Evolutionary conservation across 2,113 vertebrate species (phyloP), one percentile per base, ranked within the genome.

Genomic region (Saimiri boliviensis): DNA sequence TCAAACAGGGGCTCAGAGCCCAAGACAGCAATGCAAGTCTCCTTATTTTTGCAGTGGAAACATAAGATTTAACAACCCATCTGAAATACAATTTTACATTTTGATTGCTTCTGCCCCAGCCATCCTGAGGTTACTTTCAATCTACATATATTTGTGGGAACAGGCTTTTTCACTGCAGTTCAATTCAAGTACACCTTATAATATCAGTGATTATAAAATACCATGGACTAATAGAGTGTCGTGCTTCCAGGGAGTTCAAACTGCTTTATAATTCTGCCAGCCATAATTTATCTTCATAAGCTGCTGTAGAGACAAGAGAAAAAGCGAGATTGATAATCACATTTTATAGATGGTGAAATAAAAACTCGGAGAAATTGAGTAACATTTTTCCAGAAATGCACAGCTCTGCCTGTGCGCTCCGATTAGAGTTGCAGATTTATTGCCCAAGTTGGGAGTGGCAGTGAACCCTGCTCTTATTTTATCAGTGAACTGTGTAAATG

Each of bases 61-160:
- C 96, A n/a, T 71, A 80, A 92, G 98, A 95, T 96, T 95, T 96
- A 96, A 97, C 96, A 94, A 35, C 91, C 88, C 79, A 40, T 97
- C 96, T 94, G 95, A 96, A 97, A 98, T 80, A 82, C 97, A 88
- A 30, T 97, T 97, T 97, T 95, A 92, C 92, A 96, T 95, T 96
- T 96, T 97, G 96, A 98, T 97, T 96, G 97, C 94, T 96, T 97
- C 91, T 97, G 96, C 95, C 97, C 96, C 80, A 89, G 49, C 90
- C 90, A 87, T 83, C 52, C 93, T 5, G 73, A 94, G 97, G 95
- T 97, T 93, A 97, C 90, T 95, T 96, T 95, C 97, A 97, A 97
- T 96, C 97, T 98, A 79, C 95, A 96, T 96, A 77, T 88, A 93
- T 97, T 97, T 97, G 96, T 90, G 90, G 85, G 93, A 97, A 89